A percentile compares a stretch with the other conserved stretches of the same genome.
Conservation (phyloP, 2,888 invertebrate genomes). For the Philereme vetulata region DNA sequence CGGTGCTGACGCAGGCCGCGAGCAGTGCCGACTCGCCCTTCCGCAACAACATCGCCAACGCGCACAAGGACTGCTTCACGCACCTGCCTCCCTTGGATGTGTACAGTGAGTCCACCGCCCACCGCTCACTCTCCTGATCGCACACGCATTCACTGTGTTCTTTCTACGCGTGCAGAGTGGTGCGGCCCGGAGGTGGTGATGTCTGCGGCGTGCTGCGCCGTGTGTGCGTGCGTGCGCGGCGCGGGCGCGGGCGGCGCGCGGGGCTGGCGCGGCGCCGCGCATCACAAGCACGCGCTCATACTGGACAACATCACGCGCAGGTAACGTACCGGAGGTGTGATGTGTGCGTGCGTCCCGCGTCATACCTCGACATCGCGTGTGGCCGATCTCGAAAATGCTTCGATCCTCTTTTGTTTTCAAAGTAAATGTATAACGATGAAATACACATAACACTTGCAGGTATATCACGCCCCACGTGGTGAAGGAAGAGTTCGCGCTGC, state of each 20-base stretch:
- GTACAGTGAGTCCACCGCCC: slow-evolving; percentile 37
- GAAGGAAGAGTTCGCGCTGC: slow-evolving; percentile 27
- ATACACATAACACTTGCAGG: slow-evolving; percentile 10
- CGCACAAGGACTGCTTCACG: slow-evolving; percentile 35
- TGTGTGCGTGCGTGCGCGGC: slow-evolving; percentile 85
- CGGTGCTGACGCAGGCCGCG: slow-evolving; percentile 42
- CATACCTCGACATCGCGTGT: too few species aligned
- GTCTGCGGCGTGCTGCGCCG: slow-evolving; percentile 87
- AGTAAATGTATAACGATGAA: background rate
- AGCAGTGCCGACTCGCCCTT: slow-evolving; percentile 33
- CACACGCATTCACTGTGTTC: too few species aligned
- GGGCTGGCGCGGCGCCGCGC: slow-evolving; percentile 53
- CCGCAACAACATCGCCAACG: background rate
- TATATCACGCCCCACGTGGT: slow-evolving; percentile 29
- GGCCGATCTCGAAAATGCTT: too few species aligned
- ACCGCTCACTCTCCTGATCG: too few species aligned
- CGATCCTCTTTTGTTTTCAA: too few species aligned
- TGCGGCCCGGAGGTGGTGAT: slow-evolving; percentile 72
- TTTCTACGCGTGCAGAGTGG: slow-evolving; percentile 13
- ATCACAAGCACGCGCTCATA: slow-evolving; percentile 27
- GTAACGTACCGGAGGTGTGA: background rate
- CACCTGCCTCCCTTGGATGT: slow-evolving; percentile 9
- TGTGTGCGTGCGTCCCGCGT: too few species aligned
- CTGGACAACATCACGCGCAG: slow-evolving; percentile 24
- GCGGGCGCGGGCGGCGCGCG: slow-evolving; percentile 65